Conservation (phyloP, 2,888 invertebrate species). For the Napeogenes inachia region DNA sequence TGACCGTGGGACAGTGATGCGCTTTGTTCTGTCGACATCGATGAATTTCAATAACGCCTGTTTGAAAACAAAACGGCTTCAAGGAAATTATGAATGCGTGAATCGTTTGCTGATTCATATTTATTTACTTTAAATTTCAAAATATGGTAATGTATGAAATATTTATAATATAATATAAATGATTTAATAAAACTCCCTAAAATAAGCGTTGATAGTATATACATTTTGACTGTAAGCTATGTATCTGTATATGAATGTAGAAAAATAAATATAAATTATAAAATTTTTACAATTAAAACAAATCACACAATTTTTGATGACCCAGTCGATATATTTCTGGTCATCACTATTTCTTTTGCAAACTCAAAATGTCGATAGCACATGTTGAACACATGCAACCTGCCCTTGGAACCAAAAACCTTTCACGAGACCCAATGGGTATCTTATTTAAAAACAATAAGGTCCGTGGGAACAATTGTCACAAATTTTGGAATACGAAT, state of each 20-base stretch:
- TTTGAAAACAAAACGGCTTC: constrained; percentile 11
- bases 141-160: not conserved
- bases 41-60: constrained; percentile 22
- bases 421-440: constrained; percentile 45
- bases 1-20: constrained; percentile 45
- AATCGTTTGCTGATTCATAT: constrained; percentile 3
- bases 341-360: constrained; percentile 56
- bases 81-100: constrained; percentile 13
- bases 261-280: too few species aligned
- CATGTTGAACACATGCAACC: constrained; percentile 65
- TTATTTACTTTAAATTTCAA: not conserved
- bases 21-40: constrained; percentile 38
- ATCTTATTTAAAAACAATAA: constrained; percentile 55
- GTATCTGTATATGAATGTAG: not conserved
- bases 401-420: constrained; percentile 47
- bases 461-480: constrained; percentile 31
- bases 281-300: not conserved
- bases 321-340: constrained; percentile 29
- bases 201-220: not conserved
- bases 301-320: not conserved
- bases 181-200: not conserved
- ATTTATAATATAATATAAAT: not conserved
- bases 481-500: constrained; percentile 22
- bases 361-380: constrained; percentile 59
- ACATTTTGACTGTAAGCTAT: not conserved